Evolutionary conservation across 2,888 invertebrate species (phyloP), one percentile per base, ranked within the genome.

Genomic region (Spisula subtruncata): DNA sequence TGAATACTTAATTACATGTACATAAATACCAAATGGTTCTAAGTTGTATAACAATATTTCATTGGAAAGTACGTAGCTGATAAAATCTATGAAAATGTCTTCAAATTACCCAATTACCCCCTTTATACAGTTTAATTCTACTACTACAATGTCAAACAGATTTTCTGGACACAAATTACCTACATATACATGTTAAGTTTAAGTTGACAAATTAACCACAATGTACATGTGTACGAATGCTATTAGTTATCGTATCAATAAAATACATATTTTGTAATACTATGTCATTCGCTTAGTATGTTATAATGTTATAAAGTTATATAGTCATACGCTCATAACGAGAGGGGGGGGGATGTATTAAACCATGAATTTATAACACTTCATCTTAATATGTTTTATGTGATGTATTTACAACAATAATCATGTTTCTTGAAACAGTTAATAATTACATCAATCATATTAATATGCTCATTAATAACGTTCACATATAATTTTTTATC

Each of bases 361-460:
- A 75, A 25, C 35, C 5, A 75, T 75, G 32, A 75, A 75, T 75
- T 75, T 5, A 75, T 75, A 75, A 75, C 32, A 75, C n/a, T 75
- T 75, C 18, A 75, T 75, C 75, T 75, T 32, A 75, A 75, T 75
- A 35, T 35, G 32, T 75, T 75, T 75, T 35, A 75, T 75, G 35
- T 75, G 75, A 75, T 75, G 75, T 75, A 35, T 75, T 35, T 75
- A 75, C 75, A 75, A 75, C 32, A 16, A 75, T 32, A 32, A 75
- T 75, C 75, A 75, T 75, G 75, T 75, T 75, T 16, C 14, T 35
- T 75, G 12, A 32, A 32, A 32, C 29, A 75, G 16, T 71, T 71
- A 56, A 56, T 66, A 66, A 75, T 75, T 10, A 1, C 18, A 20
- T 20, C 16, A 12, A 32, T 75, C 20, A 35, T 75, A 32, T 35